Base-by-base conservation (phyloP, 2,797 vertebrate genomes). In the Chromobotia macracanthus region DNA sequence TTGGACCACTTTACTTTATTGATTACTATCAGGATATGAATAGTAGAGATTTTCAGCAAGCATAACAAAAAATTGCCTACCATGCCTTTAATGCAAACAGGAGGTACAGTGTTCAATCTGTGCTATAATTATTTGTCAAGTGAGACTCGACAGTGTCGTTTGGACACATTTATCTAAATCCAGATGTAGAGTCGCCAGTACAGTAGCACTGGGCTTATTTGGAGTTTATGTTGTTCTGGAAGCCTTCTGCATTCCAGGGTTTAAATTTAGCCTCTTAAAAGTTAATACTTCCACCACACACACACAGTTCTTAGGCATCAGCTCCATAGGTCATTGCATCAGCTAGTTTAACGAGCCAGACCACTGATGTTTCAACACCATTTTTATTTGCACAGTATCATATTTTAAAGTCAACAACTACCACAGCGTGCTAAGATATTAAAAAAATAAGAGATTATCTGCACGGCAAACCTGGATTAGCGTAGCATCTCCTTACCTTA, bases 241-340 rank as follows among this genome's bases (percentile, higher is more conserved):
- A 90, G 90, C 84, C 88, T 65, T 82, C 83, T 86, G 87, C 92
- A 91, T 93, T 90, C 92, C 85, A 74, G 83, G 90, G 91, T 89
- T 91, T 94, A 94, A 93, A 93, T 93, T 94, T 94, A 94, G 93
- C 89, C 90, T 89, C 90, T 91, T 92, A 92, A 92, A 92, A 93
- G 91, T 89, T 89, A 90, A 92, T 93, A 92, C 92, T 89, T 92
- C 91, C 90, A 90, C 90, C 87, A 87, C 83, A 79, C 82, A 84
- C 73, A 77, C 70, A 80, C 80, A 85, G 83, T 87, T 79, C 83
- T 80, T 87, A 91, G 91, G 88, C 91, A 90, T 84, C 77, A 70
- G 23, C 66, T 58, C 82, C 35, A 87, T 77, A 81, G 79, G 83
- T 64, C 78, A 83, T 82, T 66, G 89, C 90, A 86, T 83, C 80